These are phyloP conservation scores for Vesta saturnalis DNA, from an alignment of 2,888 invertebrate species.

Conservation along the genomic window DNA sequence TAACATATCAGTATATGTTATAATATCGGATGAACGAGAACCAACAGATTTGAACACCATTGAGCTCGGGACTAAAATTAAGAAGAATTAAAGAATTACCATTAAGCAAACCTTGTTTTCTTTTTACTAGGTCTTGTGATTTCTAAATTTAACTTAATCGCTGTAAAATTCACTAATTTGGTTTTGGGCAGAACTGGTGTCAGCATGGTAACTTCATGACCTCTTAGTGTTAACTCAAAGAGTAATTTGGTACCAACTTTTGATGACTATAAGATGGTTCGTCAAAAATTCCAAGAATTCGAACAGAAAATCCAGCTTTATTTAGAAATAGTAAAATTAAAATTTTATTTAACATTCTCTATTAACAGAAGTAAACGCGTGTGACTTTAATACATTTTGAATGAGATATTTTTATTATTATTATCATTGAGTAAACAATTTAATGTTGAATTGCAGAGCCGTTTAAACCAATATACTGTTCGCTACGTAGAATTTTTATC, in stretches of 20 bases:
- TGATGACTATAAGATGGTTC: slow-evolving; percentile 47
- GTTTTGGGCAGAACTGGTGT: slow-evolving; percentile 8
- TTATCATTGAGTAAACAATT: too few species aligned
- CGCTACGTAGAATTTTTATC: too few species aligned
- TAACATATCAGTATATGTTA: not conserved
- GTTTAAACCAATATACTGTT: too few species aligned
- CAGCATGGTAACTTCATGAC: slow-evolving; percentile 51
- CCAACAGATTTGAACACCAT: not conserved
- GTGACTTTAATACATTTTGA: too few species aligned
- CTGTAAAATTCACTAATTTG: not conserved
- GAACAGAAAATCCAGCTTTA: slow-evolving; percentile 1
- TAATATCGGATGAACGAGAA: not conserved
- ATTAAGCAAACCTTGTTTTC: not conserved
- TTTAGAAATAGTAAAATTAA: not conserved
- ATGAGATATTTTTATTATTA: too few species aligned
- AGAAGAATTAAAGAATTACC: not conserved
- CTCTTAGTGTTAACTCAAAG: slow-evolving; percentile 51
- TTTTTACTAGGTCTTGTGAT: not conserved
- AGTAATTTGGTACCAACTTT: slow-evolving; percentile 44
- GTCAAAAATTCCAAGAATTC: slow-evolving; percentile 47
- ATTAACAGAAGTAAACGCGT: not conserved
- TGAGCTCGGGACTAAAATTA: not conserved
- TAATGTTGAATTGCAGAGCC: too few species aligned
- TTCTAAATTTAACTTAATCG: not conserved
- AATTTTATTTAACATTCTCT: not conserved